Evolutionary conservation across 2,113 vertebrate species (phyloP), one percentile per base, ranked within the genome.

Genomic region (Laticauda laticaudata): DNA sequence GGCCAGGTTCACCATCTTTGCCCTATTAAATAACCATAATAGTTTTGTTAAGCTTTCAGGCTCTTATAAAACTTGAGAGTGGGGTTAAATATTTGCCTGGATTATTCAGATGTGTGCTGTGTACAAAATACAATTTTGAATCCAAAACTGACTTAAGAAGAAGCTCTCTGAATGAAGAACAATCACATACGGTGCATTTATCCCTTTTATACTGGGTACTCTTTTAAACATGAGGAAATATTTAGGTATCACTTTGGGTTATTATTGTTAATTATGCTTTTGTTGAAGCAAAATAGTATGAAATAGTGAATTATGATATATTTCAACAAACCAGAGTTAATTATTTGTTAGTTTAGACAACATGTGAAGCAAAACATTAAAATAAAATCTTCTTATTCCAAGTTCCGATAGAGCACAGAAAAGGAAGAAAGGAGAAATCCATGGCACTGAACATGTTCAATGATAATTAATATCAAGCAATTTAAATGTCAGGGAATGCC

Each of bases 1-100:
- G 97, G 96, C 99, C 99, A 96, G 99, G 99, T 94, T 99, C 98
- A 95, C 99, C 99, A 95, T 99, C 98, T 95, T 99, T 98, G 95
- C 99, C 99, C 99, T 99, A 98, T 92, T 96, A 97, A 97, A 94
- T 97, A 98, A 98, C 95, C 97, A 98, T 21, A 98, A 87, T 93
- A 95, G 93, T 95, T 96, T 86, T 48, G 87, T 98, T 97, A 98
- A 59, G 23, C 92, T 95, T 90, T 34, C 94, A 15, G 20, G 91
- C 10, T 4, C 48, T 86, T 61, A 86, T 81, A 81, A 81, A 81
- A 45, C 55, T 61, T 55, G 34, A 15, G 45, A 11, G 10, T 24
- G 45, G 54, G 6, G 2, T 51, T 51, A 90, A 75, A 85, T 9
- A 20, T 59, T n/a, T 51, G 43, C 53, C 45, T 39, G 43, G 11